These are phyloP conservation scores for Punctoribates punctum DNA, from an alignment of 2,888 invertebrate genomes.

Conservation along the genomic window DNA sequence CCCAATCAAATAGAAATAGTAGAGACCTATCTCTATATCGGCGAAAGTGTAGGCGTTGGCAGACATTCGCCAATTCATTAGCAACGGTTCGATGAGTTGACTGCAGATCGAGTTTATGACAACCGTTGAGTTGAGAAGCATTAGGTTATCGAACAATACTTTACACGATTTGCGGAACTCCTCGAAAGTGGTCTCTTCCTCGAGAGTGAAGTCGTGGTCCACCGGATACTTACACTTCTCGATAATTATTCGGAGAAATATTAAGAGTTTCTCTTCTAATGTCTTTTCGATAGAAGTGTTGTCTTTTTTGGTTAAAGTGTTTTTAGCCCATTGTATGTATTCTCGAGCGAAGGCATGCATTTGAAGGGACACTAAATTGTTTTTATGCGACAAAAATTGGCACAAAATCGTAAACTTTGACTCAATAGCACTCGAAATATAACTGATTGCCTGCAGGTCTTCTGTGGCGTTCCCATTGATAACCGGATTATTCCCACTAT, in stretches of 20 bases:
- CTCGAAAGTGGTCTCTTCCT: slow-evolving; percentile 59
- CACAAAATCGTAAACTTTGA: slow-evolving; percentile 56
- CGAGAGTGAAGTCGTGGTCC: slow-evolving; percentile 52
- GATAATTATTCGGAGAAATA: slow-evolving; percentile 55
- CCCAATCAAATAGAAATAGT: slow-evolving; percentile 57
- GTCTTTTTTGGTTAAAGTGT: slow-evolving; percentile 7
- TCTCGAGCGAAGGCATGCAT: slow-evolving; percentile 57
- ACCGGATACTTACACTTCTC: slow-evolving; percentile 53
- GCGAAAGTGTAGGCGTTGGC: slow-evolving; percentile 28
- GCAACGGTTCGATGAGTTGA: slow-evolving; percentile 37
- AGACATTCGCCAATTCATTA: slow-evolving; percentile 39
- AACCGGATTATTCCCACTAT: neutral
- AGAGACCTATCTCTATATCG: slow-evolving; percentile 58
- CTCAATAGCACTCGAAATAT: slow-evolving; percentile 51
- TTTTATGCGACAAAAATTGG: slow-evolving; percentile 56
- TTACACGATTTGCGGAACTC: slow-evolving; percentile 59
- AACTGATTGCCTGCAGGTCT: slow-evolving; percentile 34
- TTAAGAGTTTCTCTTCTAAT: slow-evolving; percentile 50
- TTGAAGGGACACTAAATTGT: slow-evolving; percentile 58
- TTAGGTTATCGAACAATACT: slow-evolving; percentile 58
- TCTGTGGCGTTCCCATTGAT: neutral
- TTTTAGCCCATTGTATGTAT: slow-evolving; percentile 53
- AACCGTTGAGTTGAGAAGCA: slow-evolving; percentile 46
- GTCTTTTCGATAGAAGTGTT: slow-evolving; percentile 27
- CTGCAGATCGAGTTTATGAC: slow-evolving; percentile 40